phyloP scores from a whole-genome alignment of 2,888 invertebrate genomes.

The Tachina grossa region DNA sequence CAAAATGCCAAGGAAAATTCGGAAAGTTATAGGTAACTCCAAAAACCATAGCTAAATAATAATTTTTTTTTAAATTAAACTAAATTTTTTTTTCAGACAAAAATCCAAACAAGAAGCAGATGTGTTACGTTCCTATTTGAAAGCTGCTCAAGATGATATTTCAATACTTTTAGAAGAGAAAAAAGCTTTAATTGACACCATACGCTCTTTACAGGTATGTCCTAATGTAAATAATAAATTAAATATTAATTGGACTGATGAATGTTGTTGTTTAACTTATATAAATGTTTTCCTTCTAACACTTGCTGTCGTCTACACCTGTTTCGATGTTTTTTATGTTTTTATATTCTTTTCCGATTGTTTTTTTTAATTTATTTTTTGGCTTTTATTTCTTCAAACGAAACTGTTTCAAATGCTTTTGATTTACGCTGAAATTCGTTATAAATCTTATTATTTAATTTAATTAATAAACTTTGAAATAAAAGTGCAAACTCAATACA shows the following conservation, averaged over 20 bases:
- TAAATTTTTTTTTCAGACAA: constrained; percentile 74
- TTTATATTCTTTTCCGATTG: not conserved
- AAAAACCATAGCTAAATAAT: not conserved
- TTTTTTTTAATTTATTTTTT: not conserved
- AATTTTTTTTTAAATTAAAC: not conserved
- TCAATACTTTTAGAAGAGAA: constrained; percentile 89
- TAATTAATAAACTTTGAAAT: constrained; percentile 12
- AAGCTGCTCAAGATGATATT: constrained; percentile 90
- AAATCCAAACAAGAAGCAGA: constrained; percentile 85
- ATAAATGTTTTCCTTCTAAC: constrained; percentile 50
- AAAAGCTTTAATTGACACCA: constrained; percentile 87
- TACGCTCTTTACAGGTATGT: constrained; percentile 87
- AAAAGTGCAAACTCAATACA: constrained; percentile 77
- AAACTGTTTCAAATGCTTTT: constrained; percentile 36
- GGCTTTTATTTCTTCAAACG: constrained; percentile 1
- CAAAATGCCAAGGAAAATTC: constrained; percentile 83
- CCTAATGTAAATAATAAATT: constrained; percentile 58
- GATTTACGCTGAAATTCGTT: constrained; percentile 8
- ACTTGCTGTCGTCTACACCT: constrained; percentile 52
- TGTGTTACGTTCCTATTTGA: constrained; percentile 85
- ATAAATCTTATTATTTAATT: constrained; percentile 21
- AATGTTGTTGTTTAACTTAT: constrained; percentile 46
- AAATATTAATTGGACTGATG: constrained; percentile 33
- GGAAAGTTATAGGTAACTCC: constrained; percentile 84
- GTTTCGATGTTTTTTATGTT: constrained; percentile 16